Percentiles rank a stretch among this genome's conserved stretches.
Evolutionary conservation across 2,797 vertebrate genomes (phyloP).

Genomic region (Scarus forsteni): DNA sequence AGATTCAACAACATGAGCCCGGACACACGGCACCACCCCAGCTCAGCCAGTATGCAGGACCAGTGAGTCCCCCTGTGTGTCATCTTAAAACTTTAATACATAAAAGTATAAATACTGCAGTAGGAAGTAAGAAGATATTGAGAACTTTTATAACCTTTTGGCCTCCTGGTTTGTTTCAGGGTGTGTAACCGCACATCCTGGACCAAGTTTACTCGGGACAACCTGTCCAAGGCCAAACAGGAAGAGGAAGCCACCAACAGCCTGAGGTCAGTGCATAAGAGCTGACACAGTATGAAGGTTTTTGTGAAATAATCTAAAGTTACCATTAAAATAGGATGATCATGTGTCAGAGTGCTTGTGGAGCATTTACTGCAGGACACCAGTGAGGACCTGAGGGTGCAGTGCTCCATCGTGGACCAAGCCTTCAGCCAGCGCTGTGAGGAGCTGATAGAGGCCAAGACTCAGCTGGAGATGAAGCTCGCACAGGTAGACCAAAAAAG

Average conservation of each 20-base stretch:
- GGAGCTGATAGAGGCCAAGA: conserved; percentile 84
- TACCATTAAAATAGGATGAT: neutral
- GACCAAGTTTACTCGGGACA: conserved; percentile 87
- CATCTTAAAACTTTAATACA: neutral
- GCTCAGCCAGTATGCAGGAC: conserved; percentile 86
- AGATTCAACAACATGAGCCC: conserved; percentile 84
- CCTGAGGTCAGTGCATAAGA: conserved; percentile 75
- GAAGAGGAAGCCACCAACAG: conserved; percentile 84
- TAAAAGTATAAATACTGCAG: too few species aligned
- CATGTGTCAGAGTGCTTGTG: conserved; percentile 77
- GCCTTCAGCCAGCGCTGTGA: conserved; percentile 85
- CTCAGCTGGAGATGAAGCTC: conserved; percentile 84
- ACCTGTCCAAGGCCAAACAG: conserved; percentile 82
- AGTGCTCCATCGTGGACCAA: conserved; percentile 80
- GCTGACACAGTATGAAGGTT: neutral
- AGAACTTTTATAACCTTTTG: too few species aligned
- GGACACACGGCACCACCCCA: conserved; percentile 83
- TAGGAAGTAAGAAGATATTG: too few species aligned
- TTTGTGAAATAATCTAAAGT: neutral
- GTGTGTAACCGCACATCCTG: conserved; percentile 85
- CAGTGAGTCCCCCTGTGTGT: conserved; percentile 82
- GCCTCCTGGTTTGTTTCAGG: conserved; percentile 68
- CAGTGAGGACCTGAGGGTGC: conserved; percentile 85
- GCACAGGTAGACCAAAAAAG: conserved; percentile 70
- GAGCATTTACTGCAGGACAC: conserved; percentile 87